A percentile compares a stretch with the other conserved stretches of the same genome.
Evolutionary conservation across 2,888 invertebrate species (phyloP).

Genomic region (Sympetrum striolatum): DNA sequence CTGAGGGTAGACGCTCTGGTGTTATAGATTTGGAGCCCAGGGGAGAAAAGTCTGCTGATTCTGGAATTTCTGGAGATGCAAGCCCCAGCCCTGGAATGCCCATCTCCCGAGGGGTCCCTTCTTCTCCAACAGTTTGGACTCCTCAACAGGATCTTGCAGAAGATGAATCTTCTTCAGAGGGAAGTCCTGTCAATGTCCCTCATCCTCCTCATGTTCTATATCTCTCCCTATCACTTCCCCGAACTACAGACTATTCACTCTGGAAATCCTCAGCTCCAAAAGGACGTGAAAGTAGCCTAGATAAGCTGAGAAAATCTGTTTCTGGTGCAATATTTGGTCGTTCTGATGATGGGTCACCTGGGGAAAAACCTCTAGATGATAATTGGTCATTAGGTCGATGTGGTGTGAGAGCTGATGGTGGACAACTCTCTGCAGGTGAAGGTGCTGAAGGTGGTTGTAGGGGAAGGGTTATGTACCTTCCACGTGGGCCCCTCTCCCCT

Average conservation of each 20-base stretch:
- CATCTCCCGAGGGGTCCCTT: slow-evolving; percentile 52
- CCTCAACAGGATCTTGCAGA: slow-evolving; percentile 86
- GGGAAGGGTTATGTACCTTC: slow-evolving; percentile 25
- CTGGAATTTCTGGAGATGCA: slow-evolving; percentile 83
- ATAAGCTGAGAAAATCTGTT: slow-evolving; percentile 75
- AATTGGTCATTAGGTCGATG: slow-evolving; percentile 86
- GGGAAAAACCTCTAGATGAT: slow-evolving; percentile 61
- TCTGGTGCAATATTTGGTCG: slow-evolving; percentile 67
- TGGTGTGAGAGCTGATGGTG: slow-evolving; percentile 59
- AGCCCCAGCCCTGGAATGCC: slow-evolving; percentile 59
- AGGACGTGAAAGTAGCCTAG: slow-evolving; percentile 61
- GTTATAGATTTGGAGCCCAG: slow-evolving; percentile 48
- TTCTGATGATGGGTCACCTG: slow-evolving; percentile 51
- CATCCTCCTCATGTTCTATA: slow-evolving; percentile 57
- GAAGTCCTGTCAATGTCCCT: slow-evolving; percentile 52
- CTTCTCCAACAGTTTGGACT: slow-evolving; percentile 69
- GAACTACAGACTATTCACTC: slow-evolving; percentile 53
- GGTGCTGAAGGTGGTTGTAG: slow-evolving; percentile 2
- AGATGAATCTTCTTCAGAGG: slow-evolving; percentile 57
- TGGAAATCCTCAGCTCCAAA: not conserved
- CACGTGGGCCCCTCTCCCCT: slow-evolving; percentile 2
- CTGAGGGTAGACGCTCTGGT: not conserved
- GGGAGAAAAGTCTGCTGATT: slow-evolving; percentile 81
- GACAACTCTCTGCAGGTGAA: not conserved
- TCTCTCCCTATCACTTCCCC: slow-evolving; percentile 76